Evolutionary conservation across 2,113 vertebrate genomes (phyloP).

Genomic region (Alouatta palliata): DNA sequence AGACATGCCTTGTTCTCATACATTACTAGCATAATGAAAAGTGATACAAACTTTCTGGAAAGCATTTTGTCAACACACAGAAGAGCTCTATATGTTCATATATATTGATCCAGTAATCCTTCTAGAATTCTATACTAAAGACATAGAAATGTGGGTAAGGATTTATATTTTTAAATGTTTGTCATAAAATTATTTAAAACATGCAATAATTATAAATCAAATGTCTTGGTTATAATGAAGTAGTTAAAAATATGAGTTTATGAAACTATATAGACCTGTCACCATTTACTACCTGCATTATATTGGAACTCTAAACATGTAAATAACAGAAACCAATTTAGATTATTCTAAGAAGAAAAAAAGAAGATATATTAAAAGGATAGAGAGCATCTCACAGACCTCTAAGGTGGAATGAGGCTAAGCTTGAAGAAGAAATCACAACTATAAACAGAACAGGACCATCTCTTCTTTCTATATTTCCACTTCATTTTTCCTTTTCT

Average conservation of each 20-base stretch:
- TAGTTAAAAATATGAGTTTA: not conserved
- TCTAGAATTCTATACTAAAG: not conserved
- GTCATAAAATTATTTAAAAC: not conserved
- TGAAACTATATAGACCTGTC: not conserved
- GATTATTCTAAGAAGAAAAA: not conserved
- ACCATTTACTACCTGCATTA: not conserved
- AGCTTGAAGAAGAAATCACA: not conserved
- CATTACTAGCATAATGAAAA: not conserved
- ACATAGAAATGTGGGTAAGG: not conserved
- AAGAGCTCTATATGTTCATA: not conserved
- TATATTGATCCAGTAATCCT: not conserved
- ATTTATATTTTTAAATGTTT: not conserved
- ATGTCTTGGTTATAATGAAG: not conserved
- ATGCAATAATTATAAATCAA: not conserved
- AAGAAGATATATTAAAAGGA: not conserved
- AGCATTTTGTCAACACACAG: constrained; percentile 16
- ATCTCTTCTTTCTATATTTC: not conserved
- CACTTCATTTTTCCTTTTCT: constrained; percentile 12
- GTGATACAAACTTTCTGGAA: not conserved
- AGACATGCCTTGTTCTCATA: not conserved
- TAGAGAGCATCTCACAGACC: not conserved
- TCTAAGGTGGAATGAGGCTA: not conserved
- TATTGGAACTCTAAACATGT: not conserved
- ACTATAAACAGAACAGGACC: not conserved
- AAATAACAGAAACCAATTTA: not conserved